Evolutionary conservation across 2,888 invertebrate species (phyloP), one percentile per base, ranked within the genome.

Genomic region (Selenia dentaria): DNA sequence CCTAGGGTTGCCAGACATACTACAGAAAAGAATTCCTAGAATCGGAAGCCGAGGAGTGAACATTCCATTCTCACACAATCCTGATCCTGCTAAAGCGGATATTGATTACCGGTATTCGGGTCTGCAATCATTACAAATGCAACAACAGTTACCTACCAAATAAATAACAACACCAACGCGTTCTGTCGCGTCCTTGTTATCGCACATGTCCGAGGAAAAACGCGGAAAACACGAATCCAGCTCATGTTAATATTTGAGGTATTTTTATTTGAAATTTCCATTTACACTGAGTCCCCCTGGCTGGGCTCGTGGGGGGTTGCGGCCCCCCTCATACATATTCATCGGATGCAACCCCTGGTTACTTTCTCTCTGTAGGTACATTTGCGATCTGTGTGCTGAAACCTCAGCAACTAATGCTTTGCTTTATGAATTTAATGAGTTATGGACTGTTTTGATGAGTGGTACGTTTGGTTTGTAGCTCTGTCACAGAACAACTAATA

Each of bases 241-340:
- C 85, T 86, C 88, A 85, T 89, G 90, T 89, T 90, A 82, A 90
- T 89, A 89, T 90, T 88, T 84, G 87, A 86, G 82, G 85, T 85
- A 88, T 90, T 90, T 90, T 90, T 90, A 88, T 89, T 90, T 89
- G 88, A 90, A 90, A 86, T 90, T 89, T 89, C 89, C 90, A 89
- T 90, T 90, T 89, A 89, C 89, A 89, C 84, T 79, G 62, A 57
- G 62, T 57, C 58, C 63, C 67, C 58, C 63, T 22, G 67, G 64
- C 62, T 57, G 57, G 33, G 42, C 37, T 35, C 22, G 22, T 22
- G 22, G 22, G 22, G 22, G 22, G 22, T 50, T 45, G 39, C 12
- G 48, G 51, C 63, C 70, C 74, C 84, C 77, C 90, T 92, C 92
- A 93, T 93, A 91, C 93, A 93, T 93, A 93, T 93, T 93, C 92